These are phyloP conservation scores for Desmophyllum pertusum DNA, from an alignment of 92 coral and sea anemone genomes.

Conservation along the genomic window DNA sequence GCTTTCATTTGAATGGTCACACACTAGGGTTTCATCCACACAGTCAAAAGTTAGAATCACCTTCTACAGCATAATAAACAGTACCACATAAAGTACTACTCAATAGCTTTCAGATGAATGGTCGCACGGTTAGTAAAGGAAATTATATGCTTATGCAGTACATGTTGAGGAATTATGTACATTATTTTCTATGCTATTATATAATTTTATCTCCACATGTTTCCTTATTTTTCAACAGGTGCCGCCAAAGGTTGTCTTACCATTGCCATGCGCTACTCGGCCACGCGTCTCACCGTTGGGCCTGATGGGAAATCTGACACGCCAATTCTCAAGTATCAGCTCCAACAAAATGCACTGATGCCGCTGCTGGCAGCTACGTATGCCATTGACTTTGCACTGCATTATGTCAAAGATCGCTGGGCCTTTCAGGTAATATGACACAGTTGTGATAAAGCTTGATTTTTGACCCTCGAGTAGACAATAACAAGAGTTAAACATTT, in stretches of 20 bases:
- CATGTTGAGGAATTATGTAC: too few relatives aligned
- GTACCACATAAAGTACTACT: too few relatives aligned
- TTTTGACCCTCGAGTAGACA: not conserved
- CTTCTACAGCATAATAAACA: too few relatives aligned
- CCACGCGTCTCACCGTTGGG: slow-evolving; percentile 90
- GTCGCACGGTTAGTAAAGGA: too few relatives aligned
- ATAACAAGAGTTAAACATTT: too few relatives aligned
- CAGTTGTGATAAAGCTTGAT: not conserved
- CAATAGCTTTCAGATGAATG: too few relatives aligned
- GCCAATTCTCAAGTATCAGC: slow-evolving; percentile 81
- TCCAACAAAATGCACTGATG: slow-evolving; percentile 80
- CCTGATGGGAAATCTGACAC: slow-evolving; percentile 93
- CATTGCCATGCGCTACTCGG: slow-evolving; percentile 88
- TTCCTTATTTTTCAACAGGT: slow-evolving; percentile 37
- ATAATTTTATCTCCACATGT: too few relatives aligned
- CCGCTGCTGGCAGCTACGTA: slow-evolving; percentile 89
- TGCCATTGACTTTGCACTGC: slow-evolving; percentile 82
- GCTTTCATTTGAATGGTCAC: too few relatives aligned
- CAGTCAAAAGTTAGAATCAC: too few relatives aligned
- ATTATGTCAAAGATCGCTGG: slow-evolving; percentile 90
- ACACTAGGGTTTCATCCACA: too few relatives aligned
- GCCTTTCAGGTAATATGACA: slow-evolving; percentile 68
- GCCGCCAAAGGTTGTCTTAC: slow-evolving; percentile 79
- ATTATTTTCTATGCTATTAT: too few relatives aligned
- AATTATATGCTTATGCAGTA: too few relatives aligned